Conservation (phyloP, 2,797 vertebrate genomes). For the Propithecus deckenii region DNA sequence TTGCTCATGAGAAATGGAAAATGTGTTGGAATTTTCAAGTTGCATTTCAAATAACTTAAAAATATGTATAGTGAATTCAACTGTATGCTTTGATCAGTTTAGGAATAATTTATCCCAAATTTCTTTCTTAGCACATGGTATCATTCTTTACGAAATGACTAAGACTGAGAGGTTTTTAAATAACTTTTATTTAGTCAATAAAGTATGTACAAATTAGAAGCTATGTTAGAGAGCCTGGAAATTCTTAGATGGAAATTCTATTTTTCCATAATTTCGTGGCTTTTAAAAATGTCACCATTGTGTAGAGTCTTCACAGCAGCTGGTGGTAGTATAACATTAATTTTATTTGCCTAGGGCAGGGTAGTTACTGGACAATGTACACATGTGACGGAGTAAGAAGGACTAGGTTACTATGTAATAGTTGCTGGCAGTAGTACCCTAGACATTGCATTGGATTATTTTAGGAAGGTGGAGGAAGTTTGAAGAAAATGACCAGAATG, state of each 20-base stretch:
- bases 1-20: slow-evolving; percentile 34
- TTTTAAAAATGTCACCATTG: background rate
- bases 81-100: background rate
- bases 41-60: background rate
- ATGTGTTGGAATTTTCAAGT: background rate
- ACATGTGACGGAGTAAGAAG: background rate
- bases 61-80: background rate
- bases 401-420: background rate
- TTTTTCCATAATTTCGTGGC: background rate
- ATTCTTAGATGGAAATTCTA: slow-evolving; percentile 31
- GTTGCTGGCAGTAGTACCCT: background rate
- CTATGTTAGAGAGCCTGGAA: background rate
- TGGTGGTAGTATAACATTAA: background rate
- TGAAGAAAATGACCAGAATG: slow-evolving; percentile 25
- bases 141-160: background rate
- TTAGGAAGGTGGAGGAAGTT: background rate
- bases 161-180: background rate
- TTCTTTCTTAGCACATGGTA: background rate
- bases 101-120: background rate
- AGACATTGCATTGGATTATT: background rate
- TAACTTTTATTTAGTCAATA: background rate
- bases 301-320: background rate
- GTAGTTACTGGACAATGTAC: background rate
- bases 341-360: background rate
- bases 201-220: background rate